Base-by-base conservation (phyloP, 2,797 vertebrate species). In the Mico argentatus region DNA sequence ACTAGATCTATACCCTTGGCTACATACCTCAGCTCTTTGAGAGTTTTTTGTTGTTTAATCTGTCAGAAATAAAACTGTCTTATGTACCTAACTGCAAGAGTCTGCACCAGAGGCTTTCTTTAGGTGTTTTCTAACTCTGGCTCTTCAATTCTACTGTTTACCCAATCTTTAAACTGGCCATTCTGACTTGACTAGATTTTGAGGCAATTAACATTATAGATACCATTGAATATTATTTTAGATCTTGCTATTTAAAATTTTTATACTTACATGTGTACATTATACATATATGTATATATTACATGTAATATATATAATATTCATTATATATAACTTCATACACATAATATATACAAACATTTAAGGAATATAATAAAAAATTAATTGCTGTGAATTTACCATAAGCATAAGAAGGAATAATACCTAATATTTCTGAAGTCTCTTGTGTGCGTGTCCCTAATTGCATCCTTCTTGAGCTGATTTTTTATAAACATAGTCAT, bases 221-320 rank as follows among this genome's bases (percentile, higher is more conserved):
- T 94, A 92, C 48, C 26, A 82, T 75, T 85, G 15, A 88, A n/a
- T 91, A 86, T 94, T 96, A 85, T 81, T 96, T 96, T 80, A 91
- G 36, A 93, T 90, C 50, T 67, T 85, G 5, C 17, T 70, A n/a
- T 84, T 86, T 76, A 33, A 83, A 57, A 94, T 64, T 67, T 80
- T 95, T 84, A 90, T 76, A 39, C 50, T 41, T 76, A 57, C 1
- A 19, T 36, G 76, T 41, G 20, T n/a, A 89, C 6, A 52, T 59
- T 52, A 72, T 13, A 76, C 48, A 48, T 83, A 46, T 36, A 52
- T 6, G 22, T 67, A 33, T 26, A 72, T 61, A 30, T 55, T 55
- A 55, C 19, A 52, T 52, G 50, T 52, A 52, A 52, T 20, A 33
- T 33, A 70, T 26, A 72, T 2, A 91, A 41, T 81, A 67, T 36